These are phyloP conservation scores for Enteromius fasciolatus DNA, from an alignment of 2,797 vertebrate species.

Conservation along the genomic window DNA sequence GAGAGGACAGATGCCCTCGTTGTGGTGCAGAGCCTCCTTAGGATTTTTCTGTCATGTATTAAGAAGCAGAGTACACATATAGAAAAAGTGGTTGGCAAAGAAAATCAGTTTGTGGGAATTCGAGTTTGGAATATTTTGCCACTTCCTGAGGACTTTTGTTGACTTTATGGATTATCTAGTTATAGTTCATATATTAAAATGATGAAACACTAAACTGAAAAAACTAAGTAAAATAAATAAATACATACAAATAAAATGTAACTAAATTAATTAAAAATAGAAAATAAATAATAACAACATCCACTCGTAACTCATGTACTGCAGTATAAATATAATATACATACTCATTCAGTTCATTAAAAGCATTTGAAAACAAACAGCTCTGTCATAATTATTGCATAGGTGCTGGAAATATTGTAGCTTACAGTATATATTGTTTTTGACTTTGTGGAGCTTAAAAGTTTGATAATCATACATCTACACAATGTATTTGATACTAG, in stretches of 20 bases:
- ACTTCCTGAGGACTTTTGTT: not conserved
- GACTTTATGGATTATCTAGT: not conserved
- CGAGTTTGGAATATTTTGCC: not conserved
- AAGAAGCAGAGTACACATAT: conserved; percentile 15
- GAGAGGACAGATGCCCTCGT: conserved; percentile 38
- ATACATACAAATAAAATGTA: not conserved
- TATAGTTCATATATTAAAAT: not conserved
- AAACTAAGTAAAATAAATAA: not conserved
- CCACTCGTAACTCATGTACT: not conserved
- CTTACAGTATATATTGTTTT: not conserved
- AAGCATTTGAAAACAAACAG: not conserved
- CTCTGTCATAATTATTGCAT: not conserved
- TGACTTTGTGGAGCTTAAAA: not conserved
- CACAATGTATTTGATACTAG: not conserved
- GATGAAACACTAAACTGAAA: not conserved
- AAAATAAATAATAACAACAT: not conserved
- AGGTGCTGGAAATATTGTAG: not conserved
- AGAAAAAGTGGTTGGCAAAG: not conserved
- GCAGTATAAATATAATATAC: not conserved
- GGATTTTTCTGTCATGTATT: conserved; percentile 31
- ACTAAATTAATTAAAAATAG: not conserved
- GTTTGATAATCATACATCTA: not conserved
- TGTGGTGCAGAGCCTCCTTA: conserved; percentile 28
- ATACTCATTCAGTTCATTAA: not conserved
- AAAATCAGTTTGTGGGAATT: not conserved